These are phyloP conservation scores for Dicycla oo DNA, from an alignment of 2,888 invertebrate species.

Conservation along the genomic window DNA sequence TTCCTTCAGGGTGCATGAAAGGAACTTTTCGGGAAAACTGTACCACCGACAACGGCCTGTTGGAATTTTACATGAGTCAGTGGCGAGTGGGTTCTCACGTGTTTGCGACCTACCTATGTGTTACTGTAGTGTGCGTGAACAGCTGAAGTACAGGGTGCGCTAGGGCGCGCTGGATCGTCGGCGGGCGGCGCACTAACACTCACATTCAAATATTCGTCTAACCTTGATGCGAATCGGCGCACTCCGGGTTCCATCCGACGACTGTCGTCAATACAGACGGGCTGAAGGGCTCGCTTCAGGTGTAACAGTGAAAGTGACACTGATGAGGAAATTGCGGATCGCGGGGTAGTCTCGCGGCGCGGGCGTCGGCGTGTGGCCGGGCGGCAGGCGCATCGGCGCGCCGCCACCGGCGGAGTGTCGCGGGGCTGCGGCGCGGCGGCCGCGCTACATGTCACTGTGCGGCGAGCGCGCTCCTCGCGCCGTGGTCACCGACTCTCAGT, in stretches of 20 bases:
- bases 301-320: constrained; percentile 81
- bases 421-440: constrained; percentile 87
- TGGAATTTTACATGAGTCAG: constrained; percentile 81
- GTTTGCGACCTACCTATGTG: constrained; percentile 84
- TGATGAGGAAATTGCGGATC: constrained; percentile 73
- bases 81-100: constrained; percentile 78
- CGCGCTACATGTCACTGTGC: constrained; percentile 89
- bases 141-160: constrained; percentile 81
- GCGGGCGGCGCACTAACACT: constrained; percentile 87
- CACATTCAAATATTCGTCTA: constrained; percentile 89
- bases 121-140: constrained; percentile 80
- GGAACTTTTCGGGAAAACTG: constrained; percentile 37
- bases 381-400: constrained; percentile 88
- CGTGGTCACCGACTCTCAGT: constrained; percentile 89
- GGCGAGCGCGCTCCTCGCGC: constrained; percentile 89
- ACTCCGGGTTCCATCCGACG: constrained; percentile 90
- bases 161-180: constrained; percentile 78
- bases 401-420: constrained; percentile 86
- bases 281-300: constrained; percentile 87
- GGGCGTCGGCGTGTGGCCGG: constrained; percentile 83
- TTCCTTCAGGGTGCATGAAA: constrained; percentile 25
- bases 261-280: constrained; percentile 86
- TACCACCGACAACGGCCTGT: constrained; percentile 61
- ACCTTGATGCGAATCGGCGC: constrained; percentile 90
- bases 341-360: constrained; percentile 77